Conservation (phyloP, 2,797 vertebrate genomes). For the Neomorphus geoffroyi region DNA sequence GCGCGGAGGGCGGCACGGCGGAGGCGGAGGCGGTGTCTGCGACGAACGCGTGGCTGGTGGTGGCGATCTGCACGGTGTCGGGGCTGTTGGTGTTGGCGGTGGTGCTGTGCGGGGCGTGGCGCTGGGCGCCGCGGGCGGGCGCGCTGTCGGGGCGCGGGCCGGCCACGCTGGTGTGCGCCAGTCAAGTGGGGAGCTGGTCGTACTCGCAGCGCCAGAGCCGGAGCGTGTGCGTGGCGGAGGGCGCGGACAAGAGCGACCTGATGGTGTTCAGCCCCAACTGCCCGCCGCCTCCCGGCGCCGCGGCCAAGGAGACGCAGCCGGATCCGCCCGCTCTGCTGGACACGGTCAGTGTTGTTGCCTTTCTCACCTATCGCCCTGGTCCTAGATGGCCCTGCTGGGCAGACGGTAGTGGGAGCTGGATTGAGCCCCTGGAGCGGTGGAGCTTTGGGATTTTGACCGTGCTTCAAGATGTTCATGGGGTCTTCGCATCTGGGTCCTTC, state of each 20-base stretch:
- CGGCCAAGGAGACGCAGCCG: background rate
- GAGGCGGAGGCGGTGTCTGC: background rate
- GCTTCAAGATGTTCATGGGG: too few relatives aligned
- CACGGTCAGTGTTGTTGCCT: too few relatives aligned
- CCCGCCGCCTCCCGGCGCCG: background rate
- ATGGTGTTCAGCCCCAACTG: conserved; percentile 39
- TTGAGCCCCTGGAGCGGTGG: too few relatives aligned
- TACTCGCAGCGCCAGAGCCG: conserved; percentile 38
- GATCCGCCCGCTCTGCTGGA: too few relatives aligned
- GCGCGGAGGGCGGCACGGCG: conserved; percentile 33
- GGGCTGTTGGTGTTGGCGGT: conserved; percentile 55
- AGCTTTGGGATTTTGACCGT: too few relatives aligned
- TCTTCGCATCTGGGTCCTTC: too few relatives aligned
- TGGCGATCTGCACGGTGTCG: conserved; percentile 63
- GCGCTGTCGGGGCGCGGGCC: background rate
- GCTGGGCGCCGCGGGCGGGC: background rate
- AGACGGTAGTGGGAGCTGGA: too few relatives aligned
- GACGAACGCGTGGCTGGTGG: conserved; percentile 46
- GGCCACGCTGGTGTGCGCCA: conserved; percentile 52
- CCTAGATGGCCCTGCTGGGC: too few relatives aligned
- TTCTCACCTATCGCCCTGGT: too few relatives aligned
- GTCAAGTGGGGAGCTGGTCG: conserved; percentile 61
- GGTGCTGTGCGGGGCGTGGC: conserved; percentile 21
- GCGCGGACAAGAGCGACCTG: conserved; percentile 46
- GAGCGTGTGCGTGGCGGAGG: conserved; percentile 54